These are phyloP conservation scores for Eleginops maclovinus DNA, from an alignment of 2,113 vertebrate species.

Conservation along the genomic window DNA sequence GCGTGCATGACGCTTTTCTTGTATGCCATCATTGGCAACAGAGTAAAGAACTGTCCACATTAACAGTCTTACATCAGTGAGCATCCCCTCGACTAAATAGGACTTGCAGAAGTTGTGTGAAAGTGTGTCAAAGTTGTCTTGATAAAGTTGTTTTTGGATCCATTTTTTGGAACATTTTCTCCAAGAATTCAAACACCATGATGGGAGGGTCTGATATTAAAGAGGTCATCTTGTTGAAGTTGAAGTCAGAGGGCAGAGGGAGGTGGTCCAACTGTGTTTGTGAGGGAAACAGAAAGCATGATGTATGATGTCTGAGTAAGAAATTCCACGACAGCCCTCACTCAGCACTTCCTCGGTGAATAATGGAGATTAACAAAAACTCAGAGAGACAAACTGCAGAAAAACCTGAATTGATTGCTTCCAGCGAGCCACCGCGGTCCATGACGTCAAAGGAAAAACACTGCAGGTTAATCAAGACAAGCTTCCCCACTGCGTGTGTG, in stretches of 20 bases:
- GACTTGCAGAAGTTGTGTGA: too few relatives aligned
- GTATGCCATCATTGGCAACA: too few relatives aligned
- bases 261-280: not conserved
- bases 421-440: slow-evolving; percentile 61
- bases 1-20: too few relatives aligned
- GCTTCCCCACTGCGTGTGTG: slow-evolving; percentile 66
- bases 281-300: slow-evolving; percentile 29
- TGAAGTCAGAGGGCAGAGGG: not conserved
- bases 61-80: too few relatives aligned
- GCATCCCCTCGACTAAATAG: too few relatives aligned
- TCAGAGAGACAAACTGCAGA: slow-evolving; percentile 77
- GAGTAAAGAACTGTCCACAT: too few relatives aligned
- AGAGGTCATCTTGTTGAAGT: too few relatives aligned
- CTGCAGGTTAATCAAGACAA: slow-evolving; percentile 81
- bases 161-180: too few relatives aligned
- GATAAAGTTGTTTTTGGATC: too few relatives aligned
- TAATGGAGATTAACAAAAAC: slow-evolving; percentile 68
- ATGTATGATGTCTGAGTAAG: slow-evolving; percentile 41
- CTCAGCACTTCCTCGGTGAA: slow-evolving; percentile 67
- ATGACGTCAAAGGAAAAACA: slow-evolving; percentile 80
- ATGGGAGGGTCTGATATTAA: too few relatives aligned
- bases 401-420: slow-evolving; percentile 81
- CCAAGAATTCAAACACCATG: too few relatives aligned
- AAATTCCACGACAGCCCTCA: slow-evolving; percentile 41
- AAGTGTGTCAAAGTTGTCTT: too few relatives aligned